Base-by-base conservation (phyloP, 2,888 invertebrate species). In the Zaprionus bogoriensis region DNA sequence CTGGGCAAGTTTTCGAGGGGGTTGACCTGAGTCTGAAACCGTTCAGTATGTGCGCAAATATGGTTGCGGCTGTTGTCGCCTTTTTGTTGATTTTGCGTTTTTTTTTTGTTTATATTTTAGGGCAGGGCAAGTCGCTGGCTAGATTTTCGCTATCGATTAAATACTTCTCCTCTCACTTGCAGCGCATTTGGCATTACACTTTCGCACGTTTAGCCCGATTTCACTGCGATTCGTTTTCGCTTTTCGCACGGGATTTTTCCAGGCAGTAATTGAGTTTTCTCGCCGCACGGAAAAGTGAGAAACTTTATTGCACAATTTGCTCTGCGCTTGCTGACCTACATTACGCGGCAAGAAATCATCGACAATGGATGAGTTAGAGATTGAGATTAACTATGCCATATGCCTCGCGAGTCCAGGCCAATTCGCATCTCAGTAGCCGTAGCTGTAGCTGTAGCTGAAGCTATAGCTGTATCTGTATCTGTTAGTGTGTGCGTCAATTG, bases 81-180 rank as follows among this genome's bases (percentile, higher is more conserved):
- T 60, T 54, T 64, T 53, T 36, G 14, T 36, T 36, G n/a, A n/a
- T 6, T 7, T 9, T 4, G 22, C 3, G 36, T 2, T 7, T 5
- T 2, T 7, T 7, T 12, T 39, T n/a, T 39, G 38, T 39, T 39
- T 14, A 20, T 20, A 19, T 39, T 39, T 4, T 39, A 9, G 6
- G 6, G 27, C 10, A n/a, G n/a, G 19, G 17, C 10, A 19, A 10
- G 38, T 7, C 38, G 14, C 3, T 60, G 55, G 64, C 66, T 68
- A 64, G 65, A 66, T 74, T 67, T 78, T 74, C 67, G 70, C 81
- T 81, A 84, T 81, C 82, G 85, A 81, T 81, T 84, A 73, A 84
- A 84, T 75, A 79, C 73, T 77, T 85, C n/a, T n/a, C 69, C 64
- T 63, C 75, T 57, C 69, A 71, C 63, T 62, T 55, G 54, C 52